Conservation (phyloP, 2,797 vertebrate genomes). For the Synanceia verrucosa region DNA sequence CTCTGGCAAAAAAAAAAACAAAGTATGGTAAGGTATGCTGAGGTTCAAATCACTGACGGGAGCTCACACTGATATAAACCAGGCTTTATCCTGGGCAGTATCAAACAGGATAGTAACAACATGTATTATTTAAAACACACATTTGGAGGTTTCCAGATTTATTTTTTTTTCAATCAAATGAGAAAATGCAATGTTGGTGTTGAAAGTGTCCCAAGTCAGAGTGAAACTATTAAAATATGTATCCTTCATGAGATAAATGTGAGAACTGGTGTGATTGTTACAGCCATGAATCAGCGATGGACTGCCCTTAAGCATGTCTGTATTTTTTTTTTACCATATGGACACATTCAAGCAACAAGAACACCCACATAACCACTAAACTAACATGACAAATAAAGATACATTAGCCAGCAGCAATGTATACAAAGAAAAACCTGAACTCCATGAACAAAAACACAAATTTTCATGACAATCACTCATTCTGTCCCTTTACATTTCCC, state of each 20-base stretch:
- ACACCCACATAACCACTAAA: slow-evolving; percentile 24
- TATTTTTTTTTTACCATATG: slow-evolving; percentile 4
- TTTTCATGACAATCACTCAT: slow-evolving; percentile 24
- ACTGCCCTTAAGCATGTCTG: neutral
- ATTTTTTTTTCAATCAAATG: neutral
- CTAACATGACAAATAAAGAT: slow-evolving; percentile 25
- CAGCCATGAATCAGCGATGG: slow-evolving; percentile 3
- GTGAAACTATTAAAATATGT: neutral
- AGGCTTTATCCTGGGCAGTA: slow-evolving; percentile 5
- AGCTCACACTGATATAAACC: slow-evolving; percentile 38
- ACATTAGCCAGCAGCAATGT: slow-evolving; percentile 62
- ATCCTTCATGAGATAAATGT: slow-evolving; percentile 38
- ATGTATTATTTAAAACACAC: slow-evolving; percentile 22
- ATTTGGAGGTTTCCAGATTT: slow-evolving; percentile 13
- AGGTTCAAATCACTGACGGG: slow-evolving; percentile 33
- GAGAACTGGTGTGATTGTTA: slow-evolving; percentile 8
- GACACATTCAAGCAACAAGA: slow-evolving; percentile 25
- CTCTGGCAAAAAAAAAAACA: slow-evolving; percentile 5
- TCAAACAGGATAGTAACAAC: slow-evolving; percentile 32
- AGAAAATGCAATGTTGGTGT: slow-evolving; percentile 50
- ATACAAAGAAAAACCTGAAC: slow-evolving; percentile 51
- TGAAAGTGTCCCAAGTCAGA: slow-evolving; percentile 27
- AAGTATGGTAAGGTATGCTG: neutral
- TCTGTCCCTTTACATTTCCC: slow-evolving; percentile 29
- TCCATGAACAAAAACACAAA: slow-evolving; percentile 50